Percentiles rank a stretch among this genome's conserved stretches.
phyloP scores from a whole-genome alignment of 1,140 invertebrate genomes.

The Bombus sylvicola region DNA sequence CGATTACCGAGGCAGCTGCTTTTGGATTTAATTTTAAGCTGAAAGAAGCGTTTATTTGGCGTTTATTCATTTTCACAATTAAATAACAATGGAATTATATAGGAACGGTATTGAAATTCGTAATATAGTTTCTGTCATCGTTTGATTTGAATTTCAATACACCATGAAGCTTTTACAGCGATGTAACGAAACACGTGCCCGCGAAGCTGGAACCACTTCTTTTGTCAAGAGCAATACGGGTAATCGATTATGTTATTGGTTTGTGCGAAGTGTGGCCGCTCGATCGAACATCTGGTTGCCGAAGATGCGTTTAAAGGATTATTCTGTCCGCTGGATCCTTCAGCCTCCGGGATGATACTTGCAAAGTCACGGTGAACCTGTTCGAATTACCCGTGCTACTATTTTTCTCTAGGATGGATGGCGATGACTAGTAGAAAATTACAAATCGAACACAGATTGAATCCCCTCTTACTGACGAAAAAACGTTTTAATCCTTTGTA shows the following conservation, averaged over 20 bases:
- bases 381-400: slow-evolving; percentile 32
- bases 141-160: background rate
- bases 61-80: too few relatives aligned
- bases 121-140: too few relatives aligned
- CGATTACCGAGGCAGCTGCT: too few relatives aligned
- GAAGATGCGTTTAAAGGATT: slow-evolving; percentile 59
- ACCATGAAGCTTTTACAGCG: too few relatives aligned
- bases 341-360: slow-evolving; percentile 28
- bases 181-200: too few relatives aligned
- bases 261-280: background rate
- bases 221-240: background rate
- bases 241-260: slow-evolving; percentile 38
- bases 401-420: slow-evolving; percentile 28
- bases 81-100: too few relatives aligned
- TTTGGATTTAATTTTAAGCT: too few relatives aligned
- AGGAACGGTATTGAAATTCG: too few relatives aligned
- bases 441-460: background rate
- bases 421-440: slow-evolving; percentile 33
- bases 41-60: too few relatives aligned
- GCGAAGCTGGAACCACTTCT: background rate
- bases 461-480: background rate
- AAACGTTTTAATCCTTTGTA: background rate
- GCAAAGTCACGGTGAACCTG: slow-evolving; percentile 66
- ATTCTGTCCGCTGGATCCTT: slow-evolving; percentile 43
- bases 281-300: slow-evolving; percentile 62